Base-by-base conservation (phyloP, 2,888 invertebrate species). In the Cephus spinipes region DNA sequence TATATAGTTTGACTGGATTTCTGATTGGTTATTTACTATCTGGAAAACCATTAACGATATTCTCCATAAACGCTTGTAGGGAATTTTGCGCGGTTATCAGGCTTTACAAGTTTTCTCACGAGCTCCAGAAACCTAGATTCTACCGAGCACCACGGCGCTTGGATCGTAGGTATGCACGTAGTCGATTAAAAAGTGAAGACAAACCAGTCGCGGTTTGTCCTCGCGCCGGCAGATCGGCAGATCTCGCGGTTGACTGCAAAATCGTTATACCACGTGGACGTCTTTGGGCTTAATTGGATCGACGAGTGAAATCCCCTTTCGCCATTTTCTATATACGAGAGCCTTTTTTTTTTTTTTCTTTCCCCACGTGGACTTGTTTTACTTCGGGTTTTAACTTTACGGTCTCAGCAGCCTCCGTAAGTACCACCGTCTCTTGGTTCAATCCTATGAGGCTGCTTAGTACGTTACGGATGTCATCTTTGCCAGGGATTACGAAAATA, bases 91-190 rank as follows among this genome's bases (percentile, higher is more conserved):
- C 23, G 55, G 55, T 55, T 55, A 55, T 55, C 55, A 55, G 55
- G 55, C 55, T 55, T 23, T 55, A 9, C 55, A 23, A 23, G 23
- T 23, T 23, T 55, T 55, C 55, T 55, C 55, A 30, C 23, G 68
- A 84, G 86, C 80, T 87, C 86, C 81, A 87, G 82, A 87, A 87
- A 88, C 87, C 88, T 87, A 87, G 85, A 86, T 88, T 84, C 82
- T 76, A 69, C 73, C 55, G 9, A 40, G 36, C 33, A 68, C 74
- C 33, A 68, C 74, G 55, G 69, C 76, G 79, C 77, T 81, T 77
- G 78, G 30, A 31, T 33, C 71, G 31, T 71, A 71, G 32, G 71
- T 71, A 71, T 31, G 33, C 71, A 31, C 71, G 71, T 9, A 71
- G 81, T 74, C 79, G 82, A 83, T 87, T 85, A 82, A 88, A 86